phyloP scores from a whole-genome alignment of 2,113 vertebrate species.

The Entomyzon cyanotis region DNA sequence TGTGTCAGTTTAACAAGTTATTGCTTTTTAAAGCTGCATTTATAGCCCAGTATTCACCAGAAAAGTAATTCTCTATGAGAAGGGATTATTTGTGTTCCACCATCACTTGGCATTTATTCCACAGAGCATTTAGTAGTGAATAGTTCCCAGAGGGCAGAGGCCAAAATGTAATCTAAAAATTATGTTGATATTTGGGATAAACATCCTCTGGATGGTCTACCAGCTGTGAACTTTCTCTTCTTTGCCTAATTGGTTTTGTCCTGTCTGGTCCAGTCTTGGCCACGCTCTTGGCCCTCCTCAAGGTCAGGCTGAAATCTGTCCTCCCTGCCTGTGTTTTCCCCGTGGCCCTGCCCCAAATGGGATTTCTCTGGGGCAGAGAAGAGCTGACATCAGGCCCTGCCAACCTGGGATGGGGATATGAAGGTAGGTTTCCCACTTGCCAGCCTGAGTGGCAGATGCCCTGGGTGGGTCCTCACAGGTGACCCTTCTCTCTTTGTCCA shows the following conservation, averaged over 20 bases:
- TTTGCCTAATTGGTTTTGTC: background rate
- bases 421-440: background rate
- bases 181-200: background rate
- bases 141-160: background rate
- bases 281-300: background rate
- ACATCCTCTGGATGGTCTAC: background rate
- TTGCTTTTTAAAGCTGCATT: constrained; percentile 14
- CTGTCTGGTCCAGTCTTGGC: background rate
- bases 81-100: background rate
- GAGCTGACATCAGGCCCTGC: background rate
- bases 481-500: background rate
- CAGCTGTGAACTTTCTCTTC: background rate
- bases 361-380: background rate
- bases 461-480: background rate
- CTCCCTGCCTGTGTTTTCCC: background rate
- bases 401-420: too few species aligned
- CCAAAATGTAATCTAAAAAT: background rate
- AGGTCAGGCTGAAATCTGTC: background rate
- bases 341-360: background rate
- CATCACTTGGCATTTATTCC: background rate
- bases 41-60: background rate
- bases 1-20: constrained; percentile 4
- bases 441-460: accelerated
- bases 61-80: constrained; percentile 2
- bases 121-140: background rate